Base-by-base conservation (phyloP, 2,113 vertebrate species). In the Bufo bufo region DNA sequence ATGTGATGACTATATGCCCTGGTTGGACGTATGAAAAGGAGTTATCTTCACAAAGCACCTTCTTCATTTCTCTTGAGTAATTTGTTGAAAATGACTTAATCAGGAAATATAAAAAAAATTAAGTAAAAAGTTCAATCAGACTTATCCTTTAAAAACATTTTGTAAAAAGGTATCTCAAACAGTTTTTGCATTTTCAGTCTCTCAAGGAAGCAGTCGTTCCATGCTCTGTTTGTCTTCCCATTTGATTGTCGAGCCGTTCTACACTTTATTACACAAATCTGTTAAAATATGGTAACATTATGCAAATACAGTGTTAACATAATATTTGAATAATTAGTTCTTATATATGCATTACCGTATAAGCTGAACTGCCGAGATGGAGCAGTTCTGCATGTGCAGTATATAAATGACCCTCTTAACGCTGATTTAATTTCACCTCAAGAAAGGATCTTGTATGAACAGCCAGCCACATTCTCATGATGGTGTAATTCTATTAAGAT, bases 371-470 rank as follows among this genome's bases (percentile, higher is more conserved):
- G 45, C 0, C 0, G 54, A 8, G 6, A 0, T n/a, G 17, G 16
- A 59, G 3, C 71, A 89, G 0, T 45, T 61, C 86, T 61, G 82
- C 50, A 84, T 47, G 5, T 4, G 6, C 58, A 47, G 72, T 89
- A 84, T 89, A 33, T 20, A 43, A 50, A 16, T 49, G 33, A 0
- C 82, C 90, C 79, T 85, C 88, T 79, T 49, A 4, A 74, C 47
- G 63, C 58, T 45, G 85, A 43, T 10, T 59, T 91, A 66, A 75
- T 33, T 85, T 1, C 0, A 52, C 11, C 0, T 0, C 17, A 85
- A 78, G 33, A n/a, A 82, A 45, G 75, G 84, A 90, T 91, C 92
- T 90, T 86, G 81, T 92, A 89, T 82, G 91, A 89, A 89, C 91
- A 90, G 91, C 89, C 90, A 91, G 85, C 81, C 49, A 33, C 89